Conservation (phyloP, 1,140 invertebrate genomes). For the Psilanteris sp. region DNA sequence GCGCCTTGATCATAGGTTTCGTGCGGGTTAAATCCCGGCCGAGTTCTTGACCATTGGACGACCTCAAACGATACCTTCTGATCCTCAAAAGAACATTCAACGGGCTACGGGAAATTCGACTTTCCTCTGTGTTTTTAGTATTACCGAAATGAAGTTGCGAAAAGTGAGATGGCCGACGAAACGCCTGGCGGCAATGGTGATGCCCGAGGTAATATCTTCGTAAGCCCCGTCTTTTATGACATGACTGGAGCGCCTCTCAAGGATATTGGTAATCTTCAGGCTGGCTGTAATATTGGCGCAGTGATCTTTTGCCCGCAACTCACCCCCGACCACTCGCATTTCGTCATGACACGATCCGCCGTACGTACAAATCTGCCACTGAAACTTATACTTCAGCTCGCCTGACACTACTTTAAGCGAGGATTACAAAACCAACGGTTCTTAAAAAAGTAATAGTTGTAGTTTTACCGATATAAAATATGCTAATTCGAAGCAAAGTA, state of each 20-base stretch:
- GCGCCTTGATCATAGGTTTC: slow-evolving; percentile 55
- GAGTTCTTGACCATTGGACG: slow-evolving; percentile 54
- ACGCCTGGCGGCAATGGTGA: slow-evolving; percentile 55
- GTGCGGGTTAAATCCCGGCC: slow-evolving; percentile 41
- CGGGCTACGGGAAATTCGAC: slow-evolving; percentile 30
- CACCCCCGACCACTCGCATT: slow-evolving; percentile 54
- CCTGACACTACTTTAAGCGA: slow-evolving; percentile 23
- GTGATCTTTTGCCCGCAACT: slow-evolving; percentile 76
- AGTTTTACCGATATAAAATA: too few relatives aligned
- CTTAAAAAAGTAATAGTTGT: not conserved
- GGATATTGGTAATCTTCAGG: slow-evolving; percentile 80
- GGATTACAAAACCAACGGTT: slow-evolving; percentile 23
- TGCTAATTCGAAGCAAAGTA: too few relatives aligned
- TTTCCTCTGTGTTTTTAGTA: slow-evolving; percentile 73
- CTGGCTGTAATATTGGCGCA: slow-evolving; percentile 78
- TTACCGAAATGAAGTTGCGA: slow-evolving; percentile 76
- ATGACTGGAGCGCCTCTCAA: slow-evolving; percentile 77
- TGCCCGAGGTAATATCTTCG: slow-evolving; percentile 76
- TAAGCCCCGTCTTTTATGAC: slow-evolving; percentile 80
- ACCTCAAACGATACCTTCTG: slow-evolving; percentile 66
- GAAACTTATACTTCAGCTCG: slow-evolving; percentile 44
- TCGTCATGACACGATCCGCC: slow-evolving; percentile 48
- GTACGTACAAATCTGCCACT: slow-evolving; percentile 54
- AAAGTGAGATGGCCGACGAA: slow-evolving; percentile 67
- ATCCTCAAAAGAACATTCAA: slow-evolving; percentile 60